Evolutionary conservation across 1,140 invertebrate species (phyloP).

Genomic region (Drosophila arawakana): DNA sequence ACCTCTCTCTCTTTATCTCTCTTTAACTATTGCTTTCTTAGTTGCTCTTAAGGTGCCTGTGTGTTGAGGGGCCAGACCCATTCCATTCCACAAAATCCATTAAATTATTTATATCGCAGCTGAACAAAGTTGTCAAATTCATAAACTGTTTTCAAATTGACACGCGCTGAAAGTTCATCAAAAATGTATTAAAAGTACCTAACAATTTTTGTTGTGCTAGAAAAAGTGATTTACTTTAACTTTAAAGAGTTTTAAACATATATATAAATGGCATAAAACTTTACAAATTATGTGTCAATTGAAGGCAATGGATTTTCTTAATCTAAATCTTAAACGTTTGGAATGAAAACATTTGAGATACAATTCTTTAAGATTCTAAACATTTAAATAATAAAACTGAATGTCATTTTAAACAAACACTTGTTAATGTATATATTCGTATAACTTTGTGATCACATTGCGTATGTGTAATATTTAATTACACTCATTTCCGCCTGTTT

Average conservation of each 20-base stretch:
- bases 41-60: background rate
- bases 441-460: conserved; percentile 17
- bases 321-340: no score
- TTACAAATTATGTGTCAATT: no score
- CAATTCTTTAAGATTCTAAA: background rate
- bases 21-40: background rate
- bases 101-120: conserved; percentile 65
- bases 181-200: conserved; percentile 4
- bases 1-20: conserved; percentile 7
- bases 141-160: conserved; percentile 14
- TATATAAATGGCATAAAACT: no score
- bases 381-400: background rate
- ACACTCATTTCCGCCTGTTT: conserved; percentile 13
- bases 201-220: background rate
- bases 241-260: background rate
- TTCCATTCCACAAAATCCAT: conserved; percentile 48
- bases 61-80: background rate
- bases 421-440: no score
- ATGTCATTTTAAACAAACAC: no score
- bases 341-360: no score
- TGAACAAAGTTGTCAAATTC: conserved; percentile 50
- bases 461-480: conserved; percentile 49
- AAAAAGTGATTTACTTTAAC: background rate
- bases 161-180: conserved; percentile 34
- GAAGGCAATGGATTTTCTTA: no score